Evolutionary conservation across 2,113 vertebrate species (phyloP), one percentile per base, ranked within the genome.

Genomic region (Ophthalmotilapia sp.): DNA sequence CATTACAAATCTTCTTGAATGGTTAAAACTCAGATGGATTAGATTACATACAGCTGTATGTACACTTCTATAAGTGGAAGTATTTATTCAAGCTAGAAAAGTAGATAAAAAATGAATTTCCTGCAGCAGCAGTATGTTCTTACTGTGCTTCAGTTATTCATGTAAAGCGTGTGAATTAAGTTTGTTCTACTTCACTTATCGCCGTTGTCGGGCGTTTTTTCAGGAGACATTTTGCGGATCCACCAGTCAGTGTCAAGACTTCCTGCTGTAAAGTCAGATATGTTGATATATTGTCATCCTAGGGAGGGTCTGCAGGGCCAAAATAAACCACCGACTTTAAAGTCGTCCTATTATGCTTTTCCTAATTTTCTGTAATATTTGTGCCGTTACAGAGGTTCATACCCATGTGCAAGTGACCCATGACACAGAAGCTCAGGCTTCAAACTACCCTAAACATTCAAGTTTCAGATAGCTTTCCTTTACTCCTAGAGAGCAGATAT

Each of bases 211-310:
- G 73, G 82, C 13, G 80, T 83, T 45, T 10, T 45, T 11, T 82
- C 87, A 88, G 84, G 89, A 90, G 84, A 93, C 88, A 2, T 62
- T 82, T n/a, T 11, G 81, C 87, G 79, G 92, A 87, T 94, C 93
- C 45, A 84, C 84, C 86, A 75, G 54, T 53, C 49, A 7, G 80
- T 23, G 40, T 81, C 73, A 3, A 58, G 7, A 81, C 88, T 31
- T 92, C 90, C 89, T 90, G 91, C 87, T 86, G 89, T 85, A 82
- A 92, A 90, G 94, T 96, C 96, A 93, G 91, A 94, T 65, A 79
- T 73, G 7, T 17, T 81, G 26, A 19, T 79, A 45, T 17, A 94
- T 95, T 93, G 51, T 96, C 96, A 96, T 93, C 86, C 94, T 94
- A 90, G 36, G 38, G 33, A 8, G 75, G 90, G 88, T 89, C 87